Conservation (phyloP, 2,888 invertebrate species). For the Gymnocheta viridis region DNA sequence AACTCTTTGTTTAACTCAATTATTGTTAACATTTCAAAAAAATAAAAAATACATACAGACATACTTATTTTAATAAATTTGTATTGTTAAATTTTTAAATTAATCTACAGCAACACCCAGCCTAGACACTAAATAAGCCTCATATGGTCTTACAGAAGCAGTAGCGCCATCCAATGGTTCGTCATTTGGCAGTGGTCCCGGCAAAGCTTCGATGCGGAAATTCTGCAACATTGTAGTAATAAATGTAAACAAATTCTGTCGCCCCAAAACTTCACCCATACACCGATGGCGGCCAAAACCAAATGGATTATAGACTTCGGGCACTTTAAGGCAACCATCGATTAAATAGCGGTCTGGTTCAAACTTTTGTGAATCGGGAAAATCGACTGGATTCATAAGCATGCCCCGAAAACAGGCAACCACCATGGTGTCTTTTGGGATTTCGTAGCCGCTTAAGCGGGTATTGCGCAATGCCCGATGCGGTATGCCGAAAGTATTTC, state of each 20-base stretch:
- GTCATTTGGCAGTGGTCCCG: conserved; percentile 86
- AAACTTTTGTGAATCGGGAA: conserved; percentile 88
- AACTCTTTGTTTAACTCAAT: too few species aligned
- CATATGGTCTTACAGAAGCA: conserved; percentile 88
- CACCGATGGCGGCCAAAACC: conserved; percentile 91
- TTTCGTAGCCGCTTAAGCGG: conserved; percentile 86
- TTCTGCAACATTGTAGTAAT: conserved; percentile 88
- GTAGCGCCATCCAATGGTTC: conserved; percentile 90
- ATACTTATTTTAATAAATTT: neutral
- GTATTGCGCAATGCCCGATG: conserved; percentile 90
- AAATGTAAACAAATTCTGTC: conserved; percentile 90
- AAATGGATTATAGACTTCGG: conserved; percentile 89
- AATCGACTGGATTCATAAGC: conserved; percentile 86
- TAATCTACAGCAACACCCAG: conserved; percentile 50
- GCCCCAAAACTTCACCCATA: conserved; percentile 89
- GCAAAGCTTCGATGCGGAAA: conserved; percentile 86
- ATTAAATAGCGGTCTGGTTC: conserved; percentile 89
- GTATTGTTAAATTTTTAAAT: neutral
- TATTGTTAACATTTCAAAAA: too few species aligned
- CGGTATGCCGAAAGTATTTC: conserved; percentile 89
- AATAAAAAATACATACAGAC: neutral
- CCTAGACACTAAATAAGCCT: conserved; percentile 85
- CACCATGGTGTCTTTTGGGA: conserved; percentile 93
- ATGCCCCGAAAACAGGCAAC: conserved; percentile 89
- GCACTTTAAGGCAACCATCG: conserved; percentile 85